Evolutionary conservation across 1,140 invertebrate species (phyloP), one percentile per base, ranked within the genome.

Genomic region (Nixonia krombeini): DNA sequence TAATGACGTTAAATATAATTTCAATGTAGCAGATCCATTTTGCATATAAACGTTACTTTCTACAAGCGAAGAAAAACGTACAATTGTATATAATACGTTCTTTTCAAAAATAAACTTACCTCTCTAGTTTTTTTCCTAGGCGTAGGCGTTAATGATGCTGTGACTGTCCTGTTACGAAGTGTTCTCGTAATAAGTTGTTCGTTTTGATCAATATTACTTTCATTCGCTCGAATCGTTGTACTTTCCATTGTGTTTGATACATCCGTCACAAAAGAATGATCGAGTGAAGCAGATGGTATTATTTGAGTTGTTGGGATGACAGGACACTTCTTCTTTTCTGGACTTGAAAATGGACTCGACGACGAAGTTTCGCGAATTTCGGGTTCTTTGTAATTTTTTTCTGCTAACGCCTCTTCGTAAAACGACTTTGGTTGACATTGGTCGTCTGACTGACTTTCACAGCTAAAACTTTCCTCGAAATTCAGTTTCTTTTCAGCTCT

Each of bases 381-480:
- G 25, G 9, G 9, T 31, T 31, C 10, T 31, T 31, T 31, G 2
- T 12, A 9, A 31, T 2, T 2, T 9, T 4, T 2, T 31, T 31
- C 41, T n/a, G n/a, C n/a, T n/a, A n/a, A n/a, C 29, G 33, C 16
- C 15, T 7, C 13, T 45, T 25, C 18, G 10, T 17, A 23, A 18
- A 7, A 23, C 10, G 3, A 10, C 17, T 16, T 16, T 18, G 17
- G 16, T 41, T 7, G 0, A 0, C 17, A 0, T 38, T 46, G 33
- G 0, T 18, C 37, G 9, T 37, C 9, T 13, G 44, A 21, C n/a
- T n/a, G n/a, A n/a, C n/a, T n/a, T n/a, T n/a, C n/a, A n/a, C n/a
- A n/a, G n/a, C n/a, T n/a, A n/a, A n/a, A n/a, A 15, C 47, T 56
- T 17, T 69, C 72, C 12, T 80, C 75, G 37, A 81, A 84, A 21